Evolutionary conservation across 2,888 invertebrate genomes (phyloP), one percentile per base, ranked within the genome.

Genomic region (Frankliniella fusca): DNA sequence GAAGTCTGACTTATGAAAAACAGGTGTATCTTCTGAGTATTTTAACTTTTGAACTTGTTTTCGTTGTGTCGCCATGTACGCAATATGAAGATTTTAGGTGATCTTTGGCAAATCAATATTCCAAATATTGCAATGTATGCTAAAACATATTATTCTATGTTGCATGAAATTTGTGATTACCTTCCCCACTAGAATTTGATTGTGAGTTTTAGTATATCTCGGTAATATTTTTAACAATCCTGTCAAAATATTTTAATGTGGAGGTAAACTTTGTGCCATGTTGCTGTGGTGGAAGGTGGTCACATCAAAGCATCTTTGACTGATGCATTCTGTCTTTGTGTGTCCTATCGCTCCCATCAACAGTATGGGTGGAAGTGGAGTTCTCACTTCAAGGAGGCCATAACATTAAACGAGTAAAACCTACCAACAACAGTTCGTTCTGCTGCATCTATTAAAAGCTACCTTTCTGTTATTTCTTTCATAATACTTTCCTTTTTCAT

Each of bases 351-450:
- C 70, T 76, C 70, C 70, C 70, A 83, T 83, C 81, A 82, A 81
- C 85, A 95, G 95, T 95, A 93, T 92, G 95, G 94, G 93, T 96
- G 97, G 97, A 95, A 95, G 93, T 94, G 95, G 94, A 96, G 96
- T 93, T 93, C 95, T 91, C 94, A 96, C 95, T 97, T 97, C 96
- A 95, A 94, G 94, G 95, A 96, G 92, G 95, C 95, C 91, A 94
- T 96, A 91, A 93, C 94, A 92, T 92, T 92, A 91, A 93, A 93
- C 91, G 94, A 94, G 94, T 94, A 94, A 93, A 90, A 23, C 70
- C 70, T 76, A 27, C 70, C 70, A 76, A 76, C 70, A 76, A 76
- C 70, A 76, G 70, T 76, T 76, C 70, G 70, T 76, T 76, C 70
- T 76, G 70, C 70, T 76, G 70, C 70, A 76, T 76, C 70, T 76